Percentiles rank a stretch among this genome's conserved stretches.
Evolutionary conservation across 1,140 invertebrate species (phyloP).

Genomic region (Drosophila jambulina): DNA sequence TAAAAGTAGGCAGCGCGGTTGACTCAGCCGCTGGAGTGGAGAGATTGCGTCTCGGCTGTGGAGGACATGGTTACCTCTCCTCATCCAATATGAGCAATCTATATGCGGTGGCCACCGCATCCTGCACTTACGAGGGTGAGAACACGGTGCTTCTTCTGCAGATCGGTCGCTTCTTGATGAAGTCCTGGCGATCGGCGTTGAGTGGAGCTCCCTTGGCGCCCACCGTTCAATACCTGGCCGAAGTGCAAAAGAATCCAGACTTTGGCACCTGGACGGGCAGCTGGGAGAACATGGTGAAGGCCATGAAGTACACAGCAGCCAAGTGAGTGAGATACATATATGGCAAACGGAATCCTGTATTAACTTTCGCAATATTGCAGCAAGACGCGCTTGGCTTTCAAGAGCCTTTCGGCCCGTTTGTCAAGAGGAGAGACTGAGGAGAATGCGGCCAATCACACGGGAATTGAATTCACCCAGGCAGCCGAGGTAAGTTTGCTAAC

Average conservation of each 20-base stretch:
- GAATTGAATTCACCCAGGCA: conserved; percentile 91
- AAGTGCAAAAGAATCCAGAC: conserved; percentile 69
- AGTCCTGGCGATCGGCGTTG: too few species aligned
- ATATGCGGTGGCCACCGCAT: conserved; percentile 92
- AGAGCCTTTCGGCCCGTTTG: conserved; percentile 88
- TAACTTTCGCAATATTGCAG: conserved; percentile 85
- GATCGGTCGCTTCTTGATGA: too few species aligned
- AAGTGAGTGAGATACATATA: conserved; percentile 86
- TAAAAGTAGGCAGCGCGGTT: conserved; percentile 93
- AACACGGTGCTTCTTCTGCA: conserved; percentile 97
- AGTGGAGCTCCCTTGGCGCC: conserved; percentile 87
- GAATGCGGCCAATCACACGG: conserved; percentile 94
- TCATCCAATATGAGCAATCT: conserved; percentile 92
- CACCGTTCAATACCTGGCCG: conserved; percentile 88
- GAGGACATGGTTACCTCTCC: conserved; percentile 96
- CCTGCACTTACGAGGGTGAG: conserved; percentile 97
- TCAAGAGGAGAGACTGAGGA: conserved; percentile 87
- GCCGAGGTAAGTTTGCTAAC: conserved; percentile 87
- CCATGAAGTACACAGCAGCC: conserved; percentile 89
- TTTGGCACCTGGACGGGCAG: conserved; percentile 87
- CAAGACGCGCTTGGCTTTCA: conserved; percentile 88
- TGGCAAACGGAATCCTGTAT: background rate
- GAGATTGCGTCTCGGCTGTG: conserved; percentile 92
- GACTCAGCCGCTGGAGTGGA: conserved; percentile 91
- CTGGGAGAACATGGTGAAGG: conserved; percentile 88